Base-by-base conservation (phyloP, 1,140 invertebrate species). In the Drosophila lini region DNA sequence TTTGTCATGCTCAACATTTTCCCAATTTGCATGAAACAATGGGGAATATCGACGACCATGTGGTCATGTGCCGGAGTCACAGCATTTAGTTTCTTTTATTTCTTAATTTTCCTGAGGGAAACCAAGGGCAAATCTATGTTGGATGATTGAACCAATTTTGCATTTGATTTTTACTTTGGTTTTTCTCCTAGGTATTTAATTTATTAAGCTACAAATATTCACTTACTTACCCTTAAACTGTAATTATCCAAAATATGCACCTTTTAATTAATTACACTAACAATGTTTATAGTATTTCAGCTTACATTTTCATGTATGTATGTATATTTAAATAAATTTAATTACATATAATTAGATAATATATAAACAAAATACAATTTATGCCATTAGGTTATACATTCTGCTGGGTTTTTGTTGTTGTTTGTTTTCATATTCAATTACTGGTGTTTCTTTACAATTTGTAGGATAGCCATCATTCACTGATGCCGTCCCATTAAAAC, bases 71-170 rank as follows among this genome's bases (percentile, higher is more conserved):
- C 78, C 0, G 47, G 59, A 6, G 47, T 91, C 3, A 69, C 77
- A 3, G 58, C 71, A 10, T 40, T 85, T 9, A 58, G 77, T 25
- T 85, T 85, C 16, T 7, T 81, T 11, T 89, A 74, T 47, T 80
- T 91, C 28, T 22, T 60, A 0, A 40, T 78, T 13, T 92, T 89
- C 42, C 16, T 92, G 1, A 81, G 80, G 22, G 91, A 92, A 64
- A 92, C 91, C 7, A 91, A 85, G 36, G 91, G 90, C 11, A 92
- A 91, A 36, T 86, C 79, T 1, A 91, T 92, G 86, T 53, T 89
- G 3, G 74, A 79, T 16, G 90, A 91, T 58, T 91, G 45, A 74
- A 38, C 9, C 15, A 41, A 52, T 41, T 10, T 28, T 11, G 16
- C 5, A 19, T 36, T 32, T 32, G 9, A 32, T 32, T 32, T 10